These are phyloP conservation scores for Phyllostomus hastatus DNA, from an alignment of 2,113 vertebrate species.

Conservation along the genomic window DNA sequence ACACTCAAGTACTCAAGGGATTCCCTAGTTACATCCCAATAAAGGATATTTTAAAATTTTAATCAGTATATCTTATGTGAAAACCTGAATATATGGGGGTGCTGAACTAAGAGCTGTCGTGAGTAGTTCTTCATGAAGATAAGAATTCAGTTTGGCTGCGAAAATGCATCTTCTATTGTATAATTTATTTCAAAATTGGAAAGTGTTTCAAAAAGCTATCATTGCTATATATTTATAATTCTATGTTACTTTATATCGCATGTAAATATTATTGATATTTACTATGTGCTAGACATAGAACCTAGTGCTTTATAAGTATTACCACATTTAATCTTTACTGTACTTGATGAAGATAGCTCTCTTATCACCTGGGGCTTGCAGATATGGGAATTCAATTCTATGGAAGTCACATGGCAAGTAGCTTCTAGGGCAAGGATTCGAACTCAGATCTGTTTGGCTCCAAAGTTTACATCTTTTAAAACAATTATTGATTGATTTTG, in stretches of 20 bases:
- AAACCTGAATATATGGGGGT: neutral
- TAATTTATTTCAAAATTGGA: constrained; percentile 23
- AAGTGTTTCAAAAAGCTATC: neutral
- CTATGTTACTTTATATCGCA: neutral
- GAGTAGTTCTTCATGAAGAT: neutral
- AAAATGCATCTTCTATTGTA: constrained; percentile 16
- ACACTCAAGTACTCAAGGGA: neutral
- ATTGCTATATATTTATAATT: neutral
- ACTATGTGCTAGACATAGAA: neutral
- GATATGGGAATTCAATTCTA: neutral
- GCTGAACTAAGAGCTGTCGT: neutral
- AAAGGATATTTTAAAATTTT: constrained; percentile 10
- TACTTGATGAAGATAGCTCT: neutral
- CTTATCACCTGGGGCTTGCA: neutral
- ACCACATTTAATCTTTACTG: neutral
- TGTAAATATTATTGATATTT: neutral
- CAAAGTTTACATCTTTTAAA: neutral
- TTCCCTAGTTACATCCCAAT: neutral
- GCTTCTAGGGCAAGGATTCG: neutral
- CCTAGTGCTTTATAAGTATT: neutral
- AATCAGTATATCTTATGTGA: neutral
- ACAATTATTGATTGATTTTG: too few relatives aligned
- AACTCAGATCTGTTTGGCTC: neutral
- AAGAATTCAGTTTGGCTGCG: neutral
- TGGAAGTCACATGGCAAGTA: neutral